phyloP scores from a whole-genome alignment of 2,888 invertebrate species.

The Pheosia gnoma region DNA sequence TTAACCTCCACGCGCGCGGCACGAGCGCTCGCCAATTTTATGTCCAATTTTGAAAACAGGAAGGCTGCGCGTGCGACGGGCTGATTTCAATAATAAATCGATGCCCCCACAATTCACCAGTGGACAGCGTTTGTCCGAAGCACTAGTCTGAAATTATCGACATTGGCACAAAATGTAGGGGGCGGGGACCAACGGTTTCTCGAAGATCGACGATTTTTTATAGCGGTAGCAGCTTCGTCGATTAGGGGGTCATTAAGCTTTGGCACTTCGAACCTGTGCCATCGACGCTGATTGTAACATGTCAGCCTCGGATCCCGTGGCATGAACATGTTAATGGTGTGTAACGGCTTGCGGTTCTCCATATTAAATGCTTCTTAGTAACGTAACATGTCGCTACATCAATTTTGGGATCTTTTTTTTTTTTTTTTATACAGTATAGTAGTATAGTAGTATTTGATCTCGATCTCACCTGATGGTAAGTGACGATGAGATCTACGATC shows the following conservation, averaged over 20 bases:
- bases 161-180: conserved; percentile 66
- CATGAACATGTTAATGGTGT: conserved; percentile 27
- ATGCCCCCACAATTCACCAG: conserved; percentile 66
- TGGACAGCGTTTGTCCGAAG: conserved; percentile 62
- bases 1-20: conserved; percentile 67
- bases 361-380: conserved; percentile 17
- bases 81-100: conserved; percentile 82
- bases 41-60: conserved; percentile 76
- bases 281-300: conserved; percentile 44
- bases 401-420: conserved; percentile 11
- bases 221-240: conserved; percentile 66
- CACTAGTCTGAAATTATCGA: conserved; percentile 77
- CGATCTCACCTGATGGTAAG: too few relatives aligned
- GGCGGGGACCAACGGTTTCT: conserved; percentile 75
- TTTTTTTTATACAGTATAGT: too few relatives aligned
- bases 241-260: conserved; percentile 68
- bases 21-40: conserved; percentile 79
- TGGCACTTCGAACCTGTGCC: conserved; percentile 44
- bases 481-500: too few relatives aligned
- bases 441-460: too few relatives aligned
- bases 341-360: conserved; percentile 22
- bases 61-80: conserved; percentile 70
- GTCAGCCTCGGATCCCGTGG: conserved; percentile 36
- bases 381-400: conserved; percentile 2
- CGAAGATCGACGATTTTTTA: conserved; percentile 63